A percentile compares a stretch with the other conserved stretches of the same genome.
phyloP scores from a whole-genome alignment of 1,140 invertebrate species.

The Leptinotarsa defecta region DNA sequence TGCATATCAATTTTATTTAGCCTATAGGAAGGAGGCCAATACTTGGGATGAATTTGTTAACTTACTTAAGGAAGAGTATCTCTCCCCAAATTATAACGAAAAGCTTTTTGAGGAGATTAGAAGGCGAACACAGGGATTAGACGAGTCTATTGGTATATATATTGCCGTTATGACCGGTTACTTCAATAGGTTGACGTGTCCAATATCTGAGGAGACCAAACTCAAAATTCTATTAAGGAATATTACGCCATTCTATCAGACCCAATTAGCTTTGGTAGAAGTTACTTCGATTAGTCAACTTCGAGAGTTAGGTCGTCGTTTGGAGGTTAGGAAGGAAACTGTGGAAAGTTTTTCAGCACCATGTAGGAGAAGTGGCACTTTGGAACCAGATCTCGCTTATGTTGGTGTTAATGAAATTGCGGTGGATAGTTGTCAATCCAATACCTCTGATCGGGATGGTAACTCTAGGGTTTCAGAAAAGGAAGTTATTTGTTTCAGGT shows the following conservation, averaged over 20 bases:
- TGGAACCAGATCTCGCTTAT: slow-evolving; percentile 8
- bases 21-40: slow-evolving; percentile 31
- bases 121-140: not conserved
- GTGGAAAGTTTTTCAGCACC: slow-evolving; percentile 24
- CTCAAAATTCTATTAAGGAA: slow-evolving; percentile 30
- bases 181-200: slow-evolving; percentile 40
- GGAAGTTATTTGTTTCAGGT: slow-evolving; percentile 16
- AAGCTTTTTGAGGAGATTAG: slow-evolving; percentile 11
- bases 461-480: too few species aligned
- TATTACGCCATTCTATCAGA: slow-evolving; percentile 1
- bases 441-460: too few species aligned
- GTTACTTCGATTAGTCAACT: slow-evolving; percentile 27
- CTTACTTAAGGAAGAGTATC: slow-evolving; percentile 43
- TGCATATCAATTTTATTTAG: slow-evolving; percentile 47
- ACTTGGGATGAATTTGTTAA: slow-evolving; percentile 42
- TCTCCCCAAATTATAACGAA: slow-evolving; percentile 30
- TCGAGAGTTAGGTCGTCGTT: slow-evolving; percentile 15
- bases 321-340: slow-evolving; percentile 18
- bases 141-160: slow-evolving; percentile 12
- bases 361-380: not conserved
- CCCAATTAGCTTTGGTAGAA: not conserved
- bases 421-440: too few species aligned
- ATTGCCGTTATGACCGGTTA: slow-evolving; percentile 45
- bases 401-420: not conserved
- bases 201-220: slow-evolving; percentile 20